Percentiles rank a stretch among this genome's conserved stretches.
These are phyloP conservation scores for Bovichtus variegatus DNA, from an alignment of 2,797 vertebrate species.

Conservation along the genomic window DNA sequence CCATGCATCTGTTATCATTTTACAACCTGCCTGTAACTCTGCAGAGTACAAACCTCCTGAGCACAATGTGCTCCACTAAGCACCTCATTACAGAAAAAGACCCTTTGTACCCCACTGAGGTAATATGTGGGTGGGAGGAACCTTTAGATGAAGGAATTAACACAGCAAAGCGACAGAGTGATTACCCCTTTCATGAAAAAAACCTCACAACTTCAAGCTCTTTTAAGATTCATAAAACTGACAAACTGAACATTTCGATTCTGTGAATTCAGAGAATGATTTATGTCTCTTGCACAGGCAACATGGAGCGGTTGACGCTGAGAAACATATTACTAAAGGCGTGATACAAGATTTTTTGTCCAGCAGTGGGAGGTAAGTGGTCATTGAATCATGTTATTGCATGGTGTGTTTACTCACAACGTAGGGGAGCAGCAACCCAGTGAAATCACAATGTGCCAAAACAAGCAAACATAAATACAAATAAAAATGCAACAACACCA, in stretches of 20 bases:
- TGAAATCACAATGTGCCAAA: constrained; percentile 39
- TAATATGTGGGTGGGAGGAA: constrained; percentile 53
- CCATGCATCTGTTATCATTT: constrained; percentile 77
- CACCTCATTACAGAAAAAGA: constrained; percentile 70
- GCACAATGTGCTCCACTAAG: constrained; percentile 68
- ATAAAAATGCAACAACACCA: constrained; percentile 33
- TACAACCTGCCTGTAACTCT: constrained; percentile 73
- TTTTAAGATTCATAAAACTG: constrained; percentile 4
- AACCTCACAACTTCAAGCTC: neutral
- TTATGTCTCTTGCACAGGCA: neutral
- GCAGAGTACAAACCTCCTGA: constrained; percentile 59
- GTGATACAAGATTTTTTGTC: constrained; percentile 1
- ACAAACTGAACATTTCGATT: neutral
- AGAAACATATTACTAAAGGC: constrained; percentile 5
- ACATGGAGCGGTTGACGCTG: neutral
- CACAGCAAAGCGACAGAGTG: constrained; percentile 37
- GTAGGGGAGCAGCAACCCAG: constrained; percentile 14
- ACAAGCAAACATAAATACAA: constrained; percentile 36
- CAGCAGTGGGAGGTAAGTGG: constrained; percentile 35
- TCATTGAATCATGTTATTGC: constrained; percentile 48
- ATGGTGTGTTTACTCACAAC: constrained; percentile 48
- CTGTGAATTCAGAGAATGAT: neutral
- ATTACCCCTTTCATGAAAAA: constrained; percentile 24
- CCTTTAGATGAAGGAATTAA: constrained; percentile 50
- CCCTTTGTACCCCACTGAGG: constrained; percentile 58